A percentile compares a stretch with the other conserved stretches of the same genome.
Conservation (phyloP, 2,888 invertebrate genomes). For the Euphydryas editha region DNA sequence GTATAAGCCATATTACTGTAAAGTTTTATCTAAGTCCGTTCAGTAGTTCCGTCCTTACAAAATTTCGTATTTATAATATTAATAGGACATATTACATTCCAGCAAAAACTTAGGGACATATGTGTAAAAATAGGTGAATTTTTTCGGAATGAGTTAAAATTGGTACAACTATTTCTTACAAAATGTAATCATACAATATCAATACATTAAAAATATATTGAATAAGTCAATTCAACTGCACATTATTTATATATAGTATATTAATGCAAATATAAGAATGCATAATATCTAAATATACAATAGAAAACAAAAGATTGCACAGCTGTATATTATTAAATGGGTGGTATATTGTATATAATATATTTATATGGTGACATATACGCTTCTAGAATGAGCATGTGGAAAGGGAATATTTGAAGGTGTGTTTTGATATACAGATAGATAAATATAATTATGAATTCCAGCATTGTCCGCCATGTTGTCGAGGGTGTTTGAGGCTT, state of each 20-base stretch:
- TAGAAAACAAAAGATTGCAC: not conserved
- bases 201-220: not conserved
- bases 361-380: slow-evolving; percentile 5
- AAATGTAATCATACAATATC: slow-evolving; percentile 4
- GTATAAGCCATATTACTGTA: too few species aligned
- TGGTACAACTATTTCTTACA: not conserved
- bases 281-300: not conserved
- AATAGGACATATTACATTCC: too few species aligned
- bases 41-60: too few species aligned
- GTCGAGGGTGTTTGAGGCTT: slow-evolving; percentile 96
- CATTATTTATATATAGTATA: not conserved
- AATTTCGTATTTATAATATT: too few species aligned
- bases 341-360: not conserved
- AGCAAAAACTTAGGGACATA: too few species aligned
- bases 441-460: slow-evolving; percentile 10
- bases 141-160: too few species aligned
- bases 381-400: slow-evolving; percentile 32
- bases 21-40: too few species aligned
- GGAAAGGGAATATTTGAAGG: not conserved
- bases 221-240: not conserved
- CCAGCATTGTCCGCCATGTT: slow-evolving; percentile 93
- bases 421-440: not conserved
- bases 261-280: not conserved
- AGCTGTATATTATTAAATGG: not conserved
- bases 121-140: too few species aligned